Evolutionary conservation across 2,797 vertebrate species (phyloP).

Genomic region (Siniperca scherzeri): DNA sequence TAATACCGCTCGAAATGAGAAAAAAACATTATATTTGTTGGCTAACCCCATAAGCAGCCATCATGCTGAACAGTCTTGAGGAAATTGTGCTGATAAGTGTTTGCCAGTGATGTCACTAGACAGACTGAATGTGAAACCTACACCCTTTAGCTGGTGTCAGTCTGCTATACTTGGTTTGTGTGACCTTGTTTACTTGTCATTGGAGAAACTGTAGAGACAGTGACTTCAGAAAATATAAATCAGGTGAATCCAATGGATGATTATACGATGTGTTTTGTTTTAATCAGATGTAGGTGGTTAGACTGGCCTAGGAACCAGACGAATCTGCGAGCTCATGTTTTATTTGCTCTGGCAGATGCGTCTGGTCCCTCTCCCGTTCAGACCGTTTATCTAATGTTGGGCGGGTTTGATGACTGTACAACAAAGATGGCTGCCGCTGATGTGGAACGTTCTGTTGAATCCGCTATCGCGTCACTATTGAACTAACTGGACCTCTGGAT

Average conservation of each 20-base stretch:
- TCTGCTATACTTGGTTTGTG: not conserved
- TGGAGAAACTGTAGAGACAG: not conserved
- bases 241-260: not conserved
- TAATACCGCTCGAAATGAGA: not conserved
- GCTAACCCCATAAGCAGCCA: not conserved
- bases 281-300: not conserved
- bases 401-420: no score
- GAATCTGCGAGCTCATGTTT: no score
- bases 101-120: constrained; percentile 14
- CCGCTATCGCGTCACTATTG: no score
- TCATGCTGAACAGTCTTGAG: constrained; percentile 7
- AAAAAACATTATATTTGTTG: not conserved
- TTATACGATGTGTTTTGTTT: not conserved
- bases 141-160: not conserved
- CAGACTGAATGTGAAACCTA: not conserved
- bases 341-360: no score
- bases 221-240: not conserved
- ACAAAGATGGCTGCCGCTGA: no score
- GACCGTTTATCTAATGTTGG: no score
- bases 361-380: no score
- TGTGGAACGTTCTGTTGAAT: no score
- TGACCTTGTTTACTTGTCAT: constrained; percentile 16
- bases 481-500: no score
- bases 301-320: no score
- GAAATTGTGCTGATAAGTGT: constrained; percentile 8